A percentile compares a stretch with the other conserved stretches of the same genome.
Conservation (phyloP, 2,888 invertebrate species). For the Eristalis tenax region DNA sequence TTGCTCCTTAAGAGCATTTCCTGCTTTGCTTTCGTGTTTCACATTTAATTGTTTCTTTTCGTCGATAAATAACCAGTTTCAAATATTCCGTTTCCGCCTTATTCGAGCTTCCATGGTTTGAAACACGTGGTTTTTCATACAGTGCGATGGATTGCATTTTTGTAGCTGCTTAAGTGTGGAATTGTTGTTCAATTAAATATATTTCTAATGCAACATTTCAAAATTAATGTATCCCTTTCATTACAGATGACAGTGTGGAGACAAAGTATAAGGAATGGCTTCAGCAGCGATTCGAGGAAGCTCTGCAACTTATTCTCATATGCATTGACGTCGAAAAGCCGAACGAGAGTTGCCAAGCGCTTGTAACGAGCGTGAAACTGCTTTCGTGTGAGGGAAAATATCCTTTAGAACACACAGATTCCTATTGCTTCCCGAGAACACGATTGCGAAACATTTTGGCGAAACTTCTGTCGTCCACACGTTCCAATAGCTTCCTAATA, state of each 20-base stretch:
- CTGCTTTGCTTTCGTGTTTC: too few relatives aligned
- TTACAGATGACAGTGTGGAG: slow-evolving; percentile 83
- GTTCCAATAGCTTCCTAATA: slow-evolving; percentile 84
- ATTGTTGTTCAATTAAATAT: too few relatives aligned
- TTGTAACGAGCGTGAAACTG: slow-evolving; percentile 88
- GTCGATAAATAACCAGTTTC: neutral
- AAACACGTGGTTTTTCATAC: neutral
- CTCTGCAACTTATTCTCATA: slow-evolving; percentile 83
- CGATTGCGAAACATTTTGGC: slow-evolving; percentile 86
- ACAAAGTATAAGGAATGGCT: slow-evolving; percentile 87
- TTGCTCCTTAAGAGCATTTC: too few relatives aligned
- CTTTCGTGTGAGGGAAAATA: slow-evolving; percentile 87
- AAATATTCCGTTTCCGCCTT: neutral
- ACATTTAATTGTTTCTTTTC: neutral
- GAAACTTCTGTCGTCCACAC: slow-evolving; percentile 85
- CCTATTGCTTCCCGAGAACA: slow-evolving; percentile 85
- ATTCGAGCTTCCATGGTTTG: neutral
- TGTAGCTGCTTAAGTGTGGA: too few relatives aligned
- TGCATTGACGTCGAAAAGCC: slow-evolving; percentile 83
- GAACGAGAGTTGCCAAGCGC: slow-evolving; percentile 84
- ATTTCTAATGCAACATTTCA: neutral
- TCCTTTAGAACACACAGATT: slow-evolving; percentile 82
- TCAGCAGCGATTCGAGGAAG: slow-evolving; percentile 86
- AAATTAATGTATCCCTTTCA: neutral
- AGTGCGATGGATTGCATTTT: too few relatives aligned